Evolutionary conservation across 2,113 vertebrate species (phyloP).

Genomic region (Melospiza georgiana): DNA sequence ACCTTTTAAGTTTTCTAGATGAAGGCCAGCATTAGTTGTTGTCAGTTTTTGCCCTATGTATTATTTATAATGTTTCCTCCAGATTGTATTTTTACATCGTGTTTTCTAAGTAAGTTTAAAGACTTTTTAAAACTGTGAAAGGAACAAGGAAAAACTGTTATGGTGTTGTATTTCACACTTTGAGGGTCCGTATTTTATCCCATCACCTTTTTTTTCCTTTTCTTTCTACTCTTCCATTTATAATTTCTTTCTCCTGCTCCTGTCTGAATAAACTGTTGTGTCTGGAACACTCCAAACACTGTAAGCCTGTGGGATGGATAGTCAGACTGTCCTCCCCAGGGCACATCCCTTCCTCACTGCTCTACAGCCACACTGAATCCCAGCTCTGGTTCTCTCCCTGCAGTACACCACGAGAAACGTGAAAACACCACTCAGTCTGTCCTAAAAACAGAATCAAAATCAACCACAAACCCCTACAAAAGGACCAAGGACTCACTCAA

Average conservation of each 20-base stretch:
- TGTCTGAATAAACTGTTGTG: neutral
- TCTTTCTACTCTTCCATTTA: neutral
- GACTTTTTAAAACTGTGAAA: neutral
- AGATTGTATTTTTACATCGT: neutral
- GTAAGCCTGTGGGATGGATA: fast-evolving
- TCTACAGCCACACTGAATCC: neutral
- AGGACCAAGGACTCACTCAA: neutral
- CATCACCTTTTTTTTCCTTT: neutral
- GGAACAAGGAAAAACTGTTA: neutral
- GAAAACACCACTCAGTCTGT: neutral
- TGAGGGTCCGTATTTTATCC: neutral
- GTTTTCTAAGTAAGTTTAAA: neutral
- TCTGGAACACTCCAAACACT: neutral
- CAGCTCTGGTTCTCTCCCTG: neutral
- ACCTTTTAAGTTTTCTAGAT: neutral
- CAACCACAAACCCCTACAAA: neutral
- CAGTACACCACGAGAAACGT: neutral
- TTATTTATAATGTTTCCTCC: neutral
- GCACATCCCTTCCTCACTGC: neutral
- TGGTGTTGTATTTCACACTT: neutral
- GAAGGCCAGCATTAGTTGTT: neutral
- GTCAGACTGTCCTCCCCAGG: neutral
- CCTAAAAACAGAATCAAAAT: neutral
- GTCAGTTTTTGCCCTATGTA: neutral
- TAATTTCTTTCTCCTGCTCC: neutral